A percentile compares a stretch with the other conserved stretches of the same genome.
These are phyloP conservation scores for Platycnemis pennipes DNA, from an alignment of 2,888 invertebrate species.

Conservation along the genomic window DNA sequence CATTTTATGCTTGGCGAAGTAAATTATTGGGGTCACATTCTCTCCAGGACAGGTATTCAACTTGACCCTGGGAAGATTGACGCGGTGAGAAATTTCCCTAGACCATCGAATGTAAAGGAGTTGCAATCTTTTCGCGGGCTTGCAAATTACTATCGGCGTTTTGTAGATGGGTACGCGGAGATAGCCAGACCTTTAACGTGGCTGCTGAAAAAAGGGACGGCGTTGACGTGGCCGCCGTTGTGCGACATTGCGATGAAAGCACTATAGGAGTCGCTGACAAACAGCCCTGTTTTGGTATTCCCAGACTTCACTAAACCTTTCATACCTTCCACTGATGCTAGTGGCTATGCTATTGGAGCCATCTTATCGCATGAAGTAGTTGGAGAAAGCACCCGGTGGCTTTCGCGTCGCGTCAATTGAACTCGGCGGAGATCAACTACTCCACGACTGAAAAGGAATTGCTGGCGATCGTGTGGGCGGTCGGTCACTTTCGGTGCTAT, in stretches of 20 bases:
- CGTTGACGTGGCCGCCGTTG: conserved; percentile 21
- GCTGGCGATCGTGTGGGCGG: no score
- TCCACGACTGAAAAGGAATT: no score
- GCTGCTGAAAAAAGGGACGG: conserved; percentile 71
- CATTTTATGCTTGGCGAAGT: conserved; percentile 70
- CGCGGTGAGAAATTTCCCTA: conserved; percentile 73
- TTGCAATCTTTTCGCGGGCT: conserved; percentile 75
- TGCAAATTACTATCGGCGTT: conserved; percentile 75
- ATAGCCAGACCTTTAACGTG: conserved; percentile 72
- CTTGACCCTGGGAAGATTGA: conserved; percentile 70
- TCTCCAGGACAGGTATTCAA: conserved; percentile 73
- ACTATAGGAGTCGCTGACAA: conserved; percentile 61
- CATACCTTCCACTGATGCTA: neutral
- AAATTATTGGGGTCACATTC: conserved; percentile 75
- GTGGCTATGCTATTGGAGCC: neutral
- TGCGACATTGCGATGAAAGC: conserved; percentile 72
- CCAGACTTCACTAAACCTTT: neutral
- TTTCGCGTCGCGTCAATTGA: no score
- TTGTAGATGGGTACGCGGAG: conserved; percentile 72
- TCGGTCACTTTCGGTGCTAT: no score
- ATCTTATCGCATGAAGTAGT: neutral
- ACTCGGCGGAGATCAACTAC: no score
- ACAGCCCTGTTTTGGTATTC: neutral
- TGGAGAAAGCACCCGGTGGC: no score
- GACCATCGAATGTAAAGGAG: conserved; percentile 73